These are phyloP conservation scores for Melanostoma scalare DNA, from an alignment of 2,888 invertebrate species.

Conservation along the genomic window DNA sequence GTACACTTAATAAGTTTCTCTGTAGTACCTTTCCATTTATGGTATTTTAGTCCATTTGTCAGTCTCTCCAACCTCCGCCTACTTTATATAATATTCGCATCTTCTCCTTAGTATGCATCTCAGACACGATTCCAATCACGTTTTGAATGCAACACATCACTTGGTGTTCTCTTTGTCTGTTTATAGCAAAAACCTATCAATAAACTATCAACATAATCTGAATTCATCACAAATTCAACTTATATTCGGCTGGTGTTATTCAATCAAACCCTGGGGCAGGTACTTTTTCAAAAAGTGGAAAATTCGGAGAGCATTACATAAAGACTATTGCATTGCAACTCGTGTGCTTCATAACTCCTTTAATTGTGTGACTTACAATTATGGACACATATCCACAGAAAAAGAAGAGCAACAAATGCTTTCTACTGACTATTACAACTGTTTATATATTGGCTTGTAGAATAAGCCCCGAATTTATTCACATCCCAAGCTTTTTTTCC, in stretches of 20 bases:
- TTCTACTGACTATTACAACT: too few relatives aligned
- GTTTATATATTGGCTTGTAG: too few relatives aligned
- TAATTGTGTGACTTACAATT: too few relatives aligned
- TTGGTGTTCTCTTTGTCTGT: constrained; percentile 40
- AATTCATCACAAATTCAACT: constrained; percentile 38
- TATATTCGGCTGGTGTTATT: constrained; percentile 45
- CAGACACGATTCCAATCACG: constrained; percentile 14
- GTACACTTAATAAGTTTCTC: too few relatives aligned
- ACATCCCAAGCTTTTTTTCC: too few relatives aligned
- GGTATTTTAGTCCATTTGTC: constrained; percentile 1
- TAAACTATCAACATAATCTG: constrained; percentile 50
- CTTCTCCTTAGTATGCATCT: constrained; percentile 66
- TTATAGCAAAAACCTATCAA: constrained; percentile 45
- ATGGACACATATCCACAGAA: too few relatives aligned
- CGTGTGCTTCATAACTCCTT: too few relatives aligned
- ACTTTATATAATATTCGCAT: constrained; percentile 68
- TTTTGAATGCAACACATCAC: constrained; percentile 59
- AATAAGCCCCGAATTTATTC: too few relatives aligned
- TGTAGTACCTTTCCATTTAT: background rate
- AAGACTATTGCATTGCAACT: constrained; percentile 7
- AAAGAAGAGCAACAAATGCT: too few relatives aligned
- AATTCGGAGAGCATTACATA: background rate
- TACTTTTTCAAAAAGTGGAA: constrained; percentile 53
- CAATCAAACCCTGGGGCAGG: constrained; percentile 42
- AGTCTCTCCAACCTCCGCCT: constrained; percentile 33